Conservation (phyloP, 2,113 vertebrate genomes). For the Phalacrocorax aristotelis region DNA sequence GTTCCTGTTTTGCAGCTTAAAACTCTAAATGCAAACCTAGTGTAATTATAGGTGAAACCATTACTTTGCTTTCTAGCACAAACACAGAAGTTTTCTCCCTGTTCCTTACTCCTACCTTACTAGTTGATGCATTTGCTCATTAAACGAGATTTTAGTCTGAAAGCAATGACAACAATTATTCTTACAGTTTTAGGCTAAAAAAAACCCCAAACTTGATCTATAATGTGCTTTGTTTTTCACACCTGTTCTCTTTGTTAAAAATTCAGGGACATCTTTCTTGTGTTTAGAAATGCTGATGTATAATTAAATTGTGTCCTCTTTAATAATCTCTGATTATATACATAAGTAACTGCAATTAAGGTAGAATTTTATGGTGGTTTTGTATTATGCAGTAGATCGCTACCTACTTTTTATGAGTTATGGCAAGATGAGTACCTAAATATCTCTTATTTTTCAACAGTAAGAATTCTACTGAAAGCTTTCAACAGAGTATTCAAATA, state of each 20-base stretch:
- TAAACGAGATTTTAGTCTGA: background rate
- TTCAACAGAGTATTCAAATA: background rate
- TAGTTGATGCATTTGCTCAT: background rate
- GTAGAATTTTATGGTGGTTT: background rate
- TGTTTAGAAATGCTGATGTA: background rate
- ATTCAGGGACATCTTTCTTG: background rate
- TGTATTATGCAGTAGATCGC: background rate
- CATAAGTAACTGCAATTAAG: background rate
- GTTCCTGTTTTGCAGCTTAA: background rate
- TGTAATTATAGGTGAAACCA: background rate
- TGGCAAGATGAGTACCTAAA: background rate
- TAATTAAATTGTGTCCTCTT: background rate
- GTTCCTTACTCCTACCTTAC: background rate
- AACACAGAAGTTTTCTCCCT: background rate
- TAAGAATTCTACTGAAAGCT: background rate
- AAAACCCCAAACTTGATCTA: background rate
- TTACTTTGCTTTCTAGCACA: background rate
- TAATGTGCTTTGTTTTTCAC: background rate
- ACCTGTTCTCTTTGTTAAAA: background rate
- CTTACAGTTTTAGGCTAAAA: background rate
- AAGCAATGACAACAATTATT: background rate
- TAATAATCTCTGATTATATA: background rate
- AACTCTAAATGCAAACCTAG: background rate
- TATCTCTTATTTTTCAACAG: background rate
- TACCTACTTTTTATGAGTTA: background rate